Percentiles rank a stretch among this genome's conserved stretches.
These are phyloP conservation scores for Anastrepha ludens DNA, from an alignment of 1,140 invertebrate genomes.

Conservation along the genomic window DNA sequence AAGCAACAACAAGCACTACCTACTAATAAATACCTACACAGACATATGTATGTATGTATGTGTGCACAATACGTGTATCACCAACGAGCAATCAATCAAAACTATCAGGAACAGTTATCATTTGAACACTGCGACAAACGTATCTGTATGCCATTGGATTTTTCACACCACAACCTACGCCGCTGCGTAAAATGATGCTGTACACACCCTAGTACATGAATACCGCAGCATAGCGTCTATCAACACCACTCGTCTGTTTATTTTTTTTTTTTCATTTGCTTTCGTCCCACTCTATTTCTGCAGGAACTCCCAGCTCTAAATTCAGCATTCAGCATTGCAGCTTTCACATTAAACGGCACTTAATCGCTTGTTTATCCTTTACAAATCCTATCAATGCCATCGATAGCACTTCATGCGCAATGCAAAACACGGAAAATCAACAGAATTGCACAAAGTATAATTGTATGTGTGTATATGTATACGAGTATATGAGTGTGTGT, in stretches of 20 bases:
- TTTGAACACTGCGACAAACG: background rate
- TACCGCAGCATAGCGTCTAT: background rate
- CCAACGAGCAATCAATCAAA: conserved; percentile 29
- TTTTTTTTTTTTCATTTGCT: background rate
- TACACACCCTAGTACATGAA: background rate
- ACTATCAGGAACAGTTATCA: conserved; percentile 25
- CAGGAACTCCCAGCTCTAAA: background rate
- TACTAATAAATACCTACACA: background rate
- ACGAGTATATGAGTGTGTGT: background rate
- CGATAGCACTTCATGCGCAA: conserved; percentile 28
- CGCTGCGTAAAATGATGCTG: background rate
- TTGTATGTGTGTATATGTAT: background rate
- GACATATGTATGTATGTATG: background rate
- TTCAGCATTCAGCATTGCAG: background rate
- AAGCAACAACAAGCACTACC: background rate
- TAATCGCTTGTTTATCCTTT: conserved; percentile 55
- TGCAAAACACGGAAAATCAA: conserved; percentile 46
- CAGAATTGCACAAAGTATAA: background rate
- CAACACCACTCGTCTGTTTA: background rate
- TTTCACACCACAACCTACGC: background rate
- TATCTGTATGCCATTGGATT: background rate
- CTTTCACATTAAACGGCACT: conserved; percentile 33
- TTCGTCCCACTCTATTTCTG: background rate
- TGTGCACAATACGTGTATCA: background rate
- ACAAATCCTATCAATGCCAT: conserved; percentile 52